Percentiles rank a stretch among this genome's conserved stretches.
Evolutionary conservation across 2,113 vertebrate species (phyloP).

Genomic region (Xyrauchen texanus): DNA sequence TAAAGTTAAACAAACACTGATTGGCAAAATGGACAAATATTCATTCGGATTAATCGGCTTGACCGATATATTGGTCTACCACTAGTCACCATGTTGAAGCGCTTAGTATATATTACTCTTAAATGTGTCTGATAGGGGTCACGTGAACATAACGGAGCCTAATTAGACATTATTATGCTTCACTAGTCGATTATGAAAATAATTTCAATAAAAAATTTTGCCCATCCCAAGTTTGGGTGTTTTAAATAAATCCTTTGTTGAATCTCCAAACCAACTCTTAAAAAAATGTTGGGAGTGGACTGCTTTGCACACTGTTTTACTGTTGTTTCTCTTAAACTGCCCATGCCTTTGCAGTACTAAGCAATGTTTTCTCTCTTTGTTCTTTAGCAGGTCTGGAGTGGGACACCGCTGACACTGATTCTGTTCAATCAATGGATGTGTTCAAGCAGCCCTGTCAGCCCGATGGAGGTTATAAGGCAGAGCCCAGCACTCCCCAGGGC

Average conservation of each 20-base stretch:
- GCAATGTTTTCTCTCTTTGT: constrained; percentile 26
- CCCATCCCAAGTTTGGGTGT: neutral
- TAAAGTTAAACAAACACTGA: no score
- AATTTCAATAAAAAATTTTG: no score
- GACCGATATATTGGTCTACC: no score
- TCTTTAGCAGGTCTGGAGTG: constrained; percentile 80
- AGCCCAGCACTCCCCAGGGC: constrained; percentile 80
- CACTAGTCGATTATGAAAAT: no score
- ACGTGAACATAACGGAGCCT: no score
- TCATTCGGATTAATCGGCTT: no score
- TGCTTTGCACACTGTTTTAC: neutral
- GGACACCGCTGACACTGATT: constrained; percentile 86
- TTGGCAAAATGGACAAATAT: no score
- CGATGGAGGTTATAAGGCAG: constrained; percentile 59
- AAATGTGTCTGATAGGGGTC: no score
- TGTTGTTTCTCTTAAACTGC: constrained; percentile 10
- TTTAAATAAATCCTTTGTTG: constrained; percentile 11
- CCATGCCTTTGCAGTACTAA: constrained; percentile 13
- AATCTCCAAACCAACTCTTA: neutral
- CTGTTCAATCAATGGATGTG: constrained; percentile 70
- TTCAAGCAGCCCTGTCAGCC: constrained; percentile 71
- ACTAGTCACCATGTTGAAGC: no score
- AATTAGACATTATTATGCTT: no score
- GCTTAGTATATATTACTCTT: neutral
- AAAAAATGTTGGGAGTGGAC: neutral